Percentiles rank a stretch among this genome's conserved stretches.
Conservation (phyloP, 2,888 invertebrate species). For the Scelioninae gen. 1 region DNA sequence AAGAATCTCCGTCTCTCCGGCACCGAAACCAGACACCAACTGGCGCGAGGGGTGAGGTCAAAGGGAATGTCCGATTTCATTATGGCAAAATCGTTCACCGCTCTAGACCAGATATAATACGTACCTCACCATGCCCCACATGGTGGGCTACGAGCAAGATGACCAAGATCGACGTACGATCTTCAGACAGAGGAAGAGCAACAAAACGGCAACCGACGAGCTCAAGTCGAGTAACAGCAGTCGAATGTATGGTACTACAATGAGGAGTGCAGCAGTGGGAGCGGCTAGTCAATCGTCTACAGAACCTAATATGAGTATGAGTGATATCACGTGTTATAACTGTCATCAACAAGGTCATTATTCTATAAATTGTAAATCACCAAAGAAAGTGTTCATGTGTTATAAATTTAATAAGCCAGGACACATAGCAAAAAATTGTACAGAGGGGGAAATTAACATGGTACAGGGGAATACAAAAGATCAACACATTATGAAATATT, state of each 20-base stretch:
- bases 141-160: conserved; percentile 41
- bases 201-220: not conserved
- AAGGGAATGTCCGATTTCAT: conserved; percentile 35
- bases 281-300: not conserved
- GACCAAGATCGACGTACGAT: conserved; percentile 26
- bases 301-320: conserved; percentile 19
- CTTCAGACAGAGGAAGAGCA: conserved; percentile 7
- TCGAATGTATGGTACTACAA: not conserved
- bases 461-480: not conserved
- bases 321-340: not conserved
- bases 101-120: conserved; percentile 33
- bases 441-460: not conserved
- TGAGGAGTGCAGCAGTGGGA: not conserved
- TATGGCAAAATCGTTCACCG: conserved; percentile 23
- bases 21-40: conserved; percentile 20
- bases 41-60: conserved; percentile 21
- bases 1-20: conserved; percentile 4
- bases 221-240: not conserved
- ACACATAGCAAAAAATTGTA: conserved; percentile 23
- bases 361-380: not conserved
- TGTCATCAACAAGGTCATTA: not conserved
- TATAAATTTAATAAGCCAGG: not conserved
- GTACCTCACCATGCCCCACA: conserved; percentile 6
- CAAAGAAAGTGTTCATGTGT: conserved; percentile 12
- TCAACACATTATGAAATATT: not conserved